A percentile compares a stretch with the other conserved stretches of the same genome.
Conservation (phyloP, 1,140 invertebrate species). For the Copidosoma floridanum region DNA sequence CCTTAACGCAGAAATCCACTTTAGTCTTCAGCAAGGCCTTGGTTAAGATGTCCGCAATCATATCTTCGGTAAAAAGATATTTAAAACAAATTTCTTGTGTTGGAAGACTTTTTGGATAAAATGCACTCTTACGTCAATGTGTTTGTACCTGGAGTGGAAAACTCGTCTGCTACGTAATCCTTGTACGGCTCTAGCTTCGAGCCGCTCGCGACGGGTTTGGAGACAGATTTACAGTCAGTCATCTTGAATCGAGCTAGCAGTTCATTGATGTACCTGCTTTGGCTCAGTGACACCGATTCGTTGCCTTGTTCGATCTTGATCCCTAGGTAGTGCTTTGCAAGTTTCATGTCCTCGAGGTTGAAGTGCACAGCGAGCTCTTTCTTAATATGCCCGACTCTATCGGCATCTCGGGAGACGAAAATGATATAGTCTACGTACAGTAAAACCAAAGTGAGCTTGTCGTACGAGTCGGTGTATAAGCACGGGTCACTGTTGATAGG, state of each 20-base stretch:
- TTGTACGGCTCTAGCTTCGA: neutral
- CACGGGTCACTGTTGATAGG: slow-evolving; percentile 16
- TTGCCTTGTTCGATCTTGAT: slow-evolving; percentile 21
- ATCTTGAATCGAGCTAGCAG: slow-evolving; percentile 29
- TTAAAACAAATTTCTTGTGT: slow-evolving; percentile 14
- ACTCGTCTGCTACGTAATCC: neutral
- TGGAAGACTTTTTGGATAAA: neutral
- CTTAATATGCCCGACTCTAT: slow-evolving; percentile 8
- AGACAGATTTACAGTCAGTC: slow-evolving; percentile 23
- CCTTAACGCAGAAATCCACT: no score
- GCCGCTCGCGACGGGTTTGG: slow-evolving; percentile 27
- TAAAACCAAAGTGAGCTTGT: no score
- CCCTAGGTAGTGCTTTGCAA: slow-evolving; percentile 23
- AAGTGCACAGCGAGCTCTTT: slow-evolving; percentile 19
- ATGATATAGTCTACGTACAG: slow-evolving; percentile 37
- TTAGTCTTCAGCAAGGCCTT: slow-evolving; percentile 22
- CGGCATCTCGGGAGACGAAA: slow-evolving; percentile 6
- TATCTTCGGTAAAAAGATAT: slow-evolving; percentile 26
- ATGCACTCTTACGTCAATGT: neutral
- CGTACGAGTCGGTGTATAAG: no score
- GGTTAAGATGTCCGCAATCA: slow-evolving; percentile 32
- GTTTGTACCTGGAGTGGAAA: slow-evolving; percentile 26
- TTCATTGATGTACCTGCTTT: slow-evolving; percentile 27
- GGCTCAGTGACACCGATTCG: slow-evolving; percentile 14
- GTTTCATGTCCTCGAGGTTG: slow-evolving; percentile 31